Evolutionary conservation across 1,140 invertebrate genomes (phyloP), one percentile per base, ranked within the genome.

Genomic region (Nomia melanderi): DNA sequence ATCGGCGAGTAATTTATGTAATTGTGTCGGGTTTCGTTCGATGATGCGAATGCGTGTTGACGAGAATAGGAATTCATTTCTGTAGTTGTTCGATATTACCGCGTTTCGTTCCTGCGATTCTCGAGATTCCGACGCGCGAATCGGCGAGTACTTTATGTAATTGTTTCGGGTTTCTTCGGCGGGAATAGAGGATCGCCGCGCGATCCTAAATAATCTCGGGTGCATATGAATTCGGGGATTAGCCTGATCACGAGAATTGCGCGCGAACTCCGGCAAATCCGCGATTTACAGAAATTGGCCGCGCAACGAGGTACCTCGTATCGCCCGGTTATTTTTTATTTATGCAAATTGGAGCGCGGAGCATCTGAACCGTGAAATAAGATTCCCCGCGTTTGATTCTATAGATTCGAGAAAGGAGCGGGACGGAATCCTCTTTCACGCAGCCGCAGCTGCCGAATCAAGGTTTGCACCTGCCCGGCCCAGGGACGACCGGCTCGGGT

Each of bases 401-500:
- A 25, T 53, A n/a, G 57, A 53, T 39, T 7, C 17, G 36, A 53
- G 65, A 36, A 25, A 63, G 77, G 66, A 72, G 47, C 17, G 33
- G 7, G 36, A 64, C 56, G 33, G 71, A 67, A 82, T 82, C 81
- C 70, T 78, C 41, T 47, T 76, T 54, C 56, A 59, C 79, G 72
- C 54, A 59, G 53, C 27, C 41, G 70, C 83, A 83, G 83, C 81
- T 83, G 81, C 73, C 64, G 78, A 84, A 84, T 84, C 83, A 66
- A 78, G 56, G 59, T 65, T 84, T 74, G 83, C 83, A 84, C 83
- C 83, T 84, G 83, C 74, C 64, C 64, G 36, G 47, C 47, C 36
- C 41, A 47, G 63, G 59, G 36, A 75, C 41, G 75, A 41, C 44
- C 53, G 53, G 31, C 44, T 31, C 36, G 29, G 54, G 50, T 54